Evolutionary conservation across 2,797 vertebrate genomes (phyloP).

Genomic region (Passerculus sandwichensis): DNA sequence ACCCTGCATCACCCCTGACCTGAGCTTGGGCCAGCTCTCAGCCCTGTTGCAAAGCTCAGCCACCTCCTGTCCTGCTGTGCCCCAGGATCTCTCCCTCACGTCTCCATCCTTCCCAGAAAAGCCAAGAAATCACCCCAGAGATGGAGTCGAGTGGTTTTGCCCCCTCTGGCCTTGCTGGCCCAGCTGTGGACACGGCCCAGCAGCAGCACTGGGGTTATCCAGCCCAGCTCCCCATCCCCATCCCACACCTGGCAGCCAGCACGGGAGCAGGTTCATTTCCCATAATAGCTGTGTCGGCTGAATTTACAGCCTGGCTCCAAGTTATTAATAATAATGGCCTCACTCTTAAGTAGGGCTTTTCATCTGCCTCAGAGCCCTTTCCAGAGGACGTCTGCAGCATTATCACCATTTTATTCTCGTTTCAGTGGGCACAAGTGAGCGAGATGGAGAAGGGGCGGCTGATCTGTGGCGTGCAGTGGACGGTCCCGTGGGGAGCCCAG

Average conservation of each 20-base stretch:
- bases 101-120: not conserved
- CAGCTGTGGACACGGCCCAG: rapidly evolving
- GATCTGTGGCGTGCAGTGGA: rapidly evolving
- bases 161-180: rapidly evolving
- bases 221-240: not conserved
- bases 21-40: not conserved
- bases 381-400: slow-evolving; percentile 34
- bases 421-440: not conserved
- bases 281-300: slow-evolving; percentile 1
- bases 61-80: not conserved
- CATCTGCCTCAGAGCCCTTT: slow-evolving; percentile 61
- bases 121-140: not conserved
- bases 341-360: slow-evolving; percentile 49
- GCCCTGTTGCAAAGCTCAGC: not conserved
- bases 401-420: slow-evolving; percentile 30
- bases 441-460: not conserved
- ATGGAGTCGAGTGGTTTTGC: rapidly evolving
- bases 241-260: not conserved
- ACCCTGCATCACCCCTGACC: not conserved
- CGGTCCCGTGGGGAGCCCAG: rapidly evolving
- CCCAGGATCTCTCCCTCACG: not conserved
- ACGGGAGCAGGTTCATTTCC: slow-evolving; percentile 17
- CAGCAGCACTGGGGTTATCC: rapidly evolving
- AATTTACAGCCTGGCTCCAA: slow-evolving; percentile 34
- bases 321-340: slow-evolving; percentile 66